Conservation (phyloP, 2,797 vertebrate species). For the Eremophila alpestris region DNA sequence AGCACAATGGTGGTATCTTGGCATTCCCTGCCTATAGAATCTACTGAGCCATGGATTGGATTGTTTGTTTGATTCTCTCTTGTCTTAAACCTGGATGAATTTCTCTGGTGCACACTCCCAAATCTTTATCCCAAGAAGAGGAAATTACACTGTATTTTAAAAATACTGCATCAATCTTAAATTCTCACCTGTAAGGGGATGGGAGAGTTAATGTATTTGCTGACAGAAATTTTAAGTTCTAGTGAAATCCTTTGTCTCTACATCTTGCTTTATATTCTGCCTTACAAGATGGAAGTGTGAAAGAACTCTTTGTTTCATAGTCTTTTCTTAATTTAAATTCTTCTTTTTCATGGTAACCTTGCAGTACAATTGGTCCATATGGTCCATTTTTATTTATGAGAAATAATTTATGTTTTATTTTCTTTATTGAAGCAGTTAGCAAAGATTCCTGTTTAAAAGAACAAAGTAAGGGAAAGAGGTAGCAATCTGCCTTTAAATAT, state of each 20-base stretch:
- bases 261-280: constrained; percentile 11
- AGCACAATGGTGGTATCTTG: background rate
- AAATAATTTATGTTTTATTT: background rate
- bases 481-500: background rate
- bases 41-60: background rate
- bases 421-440: background rate
- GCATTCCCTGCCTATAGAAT: background rate
- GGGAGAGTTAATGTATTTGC: background rate
- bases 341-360: constrained; percentile 10
- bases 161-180: background rate
- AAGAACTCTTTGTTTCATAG: constrained; percentile 41
- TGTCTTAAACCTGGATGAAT: background rate
- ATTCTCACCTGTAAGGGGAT: background rate
- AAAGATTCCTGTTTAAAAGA: background rate
- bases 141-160: background rate
- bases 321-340: constrained; percentile 17
- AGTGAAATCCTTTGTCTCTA: background rate
- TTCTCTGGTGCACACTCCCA: background rate
- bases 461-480: background rate
- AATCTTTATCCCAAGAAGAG: background rate
- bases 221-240: constrained; percentile 4
- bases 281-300: background rate
- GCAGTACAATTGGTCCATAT: constrained; percentile 8
- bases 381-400: constrained; percentile 18
- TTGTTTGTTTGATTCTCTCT: background rate